A percentile compares a stretch with the other conserved stretches of the same genome.
Conservation (phyloP, 2,113 vertebrate genomes). For the Octodon degus region DNA sequence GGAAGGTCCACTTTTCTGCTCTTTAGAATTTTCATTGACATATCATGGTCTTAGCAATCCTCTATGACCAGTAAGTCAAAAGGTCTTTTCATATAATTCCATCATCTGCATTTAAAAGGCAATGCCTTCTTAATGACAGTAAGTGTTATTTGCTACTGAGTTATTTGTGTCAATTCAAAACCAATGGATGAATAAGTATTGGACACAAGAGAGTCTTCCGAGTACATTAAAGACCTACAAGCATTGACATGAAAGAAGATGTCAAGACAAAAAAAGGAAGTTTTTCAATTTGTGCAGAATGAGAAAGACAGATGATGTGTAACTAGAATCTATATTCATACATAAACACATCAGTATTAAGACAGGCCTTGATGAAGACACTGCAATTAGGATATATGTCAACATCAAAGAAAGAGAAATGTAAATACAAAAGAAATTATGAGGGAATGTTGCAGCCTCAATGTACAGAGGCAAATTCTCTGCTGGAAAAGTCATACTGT, state of each 20-base stretch:
- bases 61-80: not conserved
- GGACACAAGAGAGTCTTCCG: not conserved
- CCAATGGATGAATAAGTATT: not conserved
- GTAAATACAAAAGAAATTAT: not conserved
- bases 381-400: not conserved
- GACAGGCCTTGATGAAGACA: not conserved
- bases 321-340: not conserved
- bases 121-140: not conserved
- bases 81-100: not conserved
- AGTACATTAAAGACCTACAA: not conserved
- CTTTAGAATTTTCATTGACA: constrained; percentile 3
- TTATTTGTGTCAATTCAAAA: not conserved
- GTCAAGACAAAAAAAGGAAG: not conserved
- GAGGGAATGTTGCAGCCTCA: not conserved
- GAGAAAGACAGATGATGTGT: not conserved
- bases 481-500: not conserved
- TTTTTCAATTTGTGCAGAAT: not conserved
- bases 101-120: not conserved
- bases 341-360: not conserved
- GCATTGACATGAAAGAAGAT: not conserved
- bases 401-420: not conserved
- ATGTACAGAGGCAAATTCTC: not conserved
- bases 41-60: not conserved
- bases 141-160: not conserved
- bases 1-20: not conserved